These are phyloP conservation scores for Pristionchus mayeri DNA, from an alignment of 2,888 invertebrate species.

Conservation along the genomic window DNA sequence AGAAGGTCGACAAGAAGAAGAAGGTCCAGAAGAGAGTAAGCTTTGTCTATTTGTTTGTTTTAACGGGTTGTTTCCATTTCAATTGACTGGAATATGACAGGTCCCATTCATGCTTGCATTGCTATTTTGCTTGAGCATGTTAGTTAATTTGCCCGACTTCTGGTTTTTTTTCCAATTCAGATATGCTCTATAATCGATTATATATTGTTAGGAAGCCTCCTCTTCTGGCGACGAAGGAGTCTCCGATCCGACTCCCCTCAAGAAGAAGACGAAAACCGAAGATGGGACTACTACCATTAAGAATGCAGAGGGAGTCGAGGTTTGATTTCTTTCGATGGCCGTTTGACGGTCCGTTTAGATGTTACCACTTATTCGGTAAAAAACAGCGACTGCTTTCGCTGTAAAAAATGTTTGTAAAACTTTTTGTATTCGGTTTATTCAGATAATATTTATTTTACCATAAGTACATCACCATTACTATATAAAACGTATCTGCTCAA, in stretches of 20 bases:
- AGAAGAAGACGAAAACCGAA: constrained; percentile 17
- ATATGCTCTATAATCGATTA: background rate
- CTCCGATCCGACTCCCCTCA: constrained; percentile 2
- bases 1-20: background rate
- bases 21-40: background rate
- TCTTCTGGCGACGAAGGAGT: constrained; percentile 27
- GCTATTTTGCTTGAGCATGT: too few relatives aligned
- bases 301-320: constrained; percentile 29
- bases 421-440: background rate
- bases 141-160: too few relatives aligned
- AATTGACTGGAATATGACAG: background rate
- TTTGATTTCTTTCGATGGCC: background rate
- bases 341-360: too few relatives aligned
- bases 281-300: background rate
- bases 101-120: background rate
- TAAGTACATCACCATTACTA: too few relatives aligned
- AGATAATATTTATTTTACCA: too few relatives aligned
- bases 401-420: too few relatives aligned
- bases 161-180: background rate
- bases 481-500: too few relatives aligned
- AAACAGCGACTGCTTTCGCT: too few relatives aligned
- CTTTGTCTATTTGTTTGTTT: background rate
- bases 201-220: background rate
- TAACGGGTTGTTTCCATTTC: background rate
- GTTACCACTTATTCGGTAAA: background rate